Conservation (phyloP, 2,113 vertebrate species). For the Hylia prasina region DNA sequence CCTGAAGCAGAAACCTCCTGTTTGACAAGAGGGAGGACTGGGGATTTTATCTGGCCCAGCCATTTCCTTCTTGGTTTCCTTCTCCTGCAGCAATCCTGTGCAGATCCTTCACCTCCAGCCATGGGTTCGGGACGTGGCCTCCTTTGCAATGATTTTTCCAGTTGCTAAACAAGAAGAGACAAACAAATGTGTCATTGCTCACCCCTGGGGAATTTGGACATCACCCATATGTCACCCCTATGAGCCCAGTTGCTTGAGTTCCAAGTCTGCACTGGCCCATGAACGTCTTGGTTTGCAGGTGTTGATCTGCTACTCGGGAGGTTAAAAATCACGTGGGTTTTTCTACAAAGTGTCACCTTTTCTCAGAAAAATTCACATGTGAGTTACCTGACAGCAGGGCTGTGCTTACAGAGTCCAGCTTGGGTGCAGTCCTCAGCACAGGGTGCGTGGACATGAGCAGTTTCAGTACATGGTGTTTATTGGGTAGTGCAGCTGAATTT, state of each 20-base stretch:
- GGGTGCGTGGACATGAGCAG: rapidly evolving
- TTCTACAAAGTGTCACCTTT: neutral
- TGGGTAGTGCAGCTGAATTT: neutral
- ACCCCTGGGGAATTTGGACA: neutral
- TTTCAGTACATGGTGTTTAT: rapidly evolving
- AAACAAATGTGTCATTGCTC: neutral
- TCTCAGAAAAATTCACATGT: neutral
- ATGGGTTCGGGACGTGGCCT: neutral
- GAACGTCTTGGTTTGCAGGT: neutral
- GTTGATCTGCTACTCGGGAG: neutral
- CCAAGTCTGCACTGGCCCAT: neutral
- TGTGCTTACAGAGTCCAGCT: neutral
- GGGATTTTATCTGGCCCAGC: neutral
- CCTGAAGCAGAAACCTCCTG: neutral
- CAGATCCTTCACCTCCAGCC: neutral
- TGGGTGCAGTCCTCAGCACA: neutral
- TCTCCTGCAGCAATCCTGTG: neutral
- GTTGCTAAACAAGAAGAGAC: neutral
- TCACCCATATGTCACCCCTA: neutral
- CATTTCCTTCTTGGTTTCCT: constrained; percentile 8
- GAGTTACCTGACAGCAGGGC: neutral
- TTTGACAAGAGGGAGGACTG: neutral
- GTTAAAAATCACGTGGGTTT: neutral
- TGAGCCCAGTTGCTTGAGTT: neutral
- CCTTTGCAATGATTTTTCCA: neutral